Evolutionary conservation across 2,113 vertebrate species (phyloP), one percentile per base, ranked within the genome.

Genomic region (Nipponia nippon): DNA sequence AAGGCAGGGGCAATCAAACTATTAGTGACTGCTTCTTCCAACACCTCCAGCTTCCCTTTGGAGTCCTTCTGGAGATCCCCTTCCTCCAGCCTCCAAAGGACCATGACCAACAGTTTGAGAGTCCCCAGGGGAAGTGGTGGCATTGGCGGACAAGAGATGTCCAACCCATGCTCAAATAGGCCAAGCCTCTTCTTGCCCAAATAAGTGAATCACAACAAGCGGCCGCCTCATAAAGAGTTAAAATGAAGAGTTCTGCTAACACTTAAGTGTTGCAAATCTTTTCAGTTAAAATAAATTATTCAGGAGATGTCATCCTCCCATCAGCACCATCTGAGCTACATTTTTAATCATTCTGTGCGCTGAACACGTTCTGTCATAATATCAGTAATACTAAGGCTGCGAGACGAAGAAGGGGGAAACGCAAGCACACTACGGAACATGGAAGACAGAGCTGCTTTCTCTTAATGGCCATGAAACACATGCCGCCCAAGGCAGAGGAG

Each of bases 291-390:
- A 91, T 96, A 94, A 92, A 95, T 95, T 90, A 97, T 96, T 96
- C 91, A 95, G 91, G 94, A 95, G 81, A 89, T 93, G 90, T 89
- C 93, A 89, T 30, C 80, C 81, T 90, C 88, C 38, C 87, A 66
- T 94, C 96, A 95, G 93, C 92, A 89, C 93, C 96, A 95, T 94
- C 90, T 94, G 95, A 93, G 93, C 91, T 84, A 92, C 75, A 56
- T 44, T 93, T 95, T 38, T 42, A 91, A 91, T 83, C 73, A 61
- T 59, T 70, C 67, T 88, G 55, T 49, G 80, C 3, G 1, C 90
- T 50, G 69, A 84, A 79, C 53, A 22, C 1, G 2, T 73, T 86
- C 91, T 95, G 95, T 91, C 92, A 77, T 22, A n/a, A 1, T 32
- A 76, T 53, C 87, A 83, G 87, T 6, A 47, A 30, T 21, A 34